Conservation (phyloP, 2,888 invertebrate genomes). For the Ormia ochracea region DNA sequence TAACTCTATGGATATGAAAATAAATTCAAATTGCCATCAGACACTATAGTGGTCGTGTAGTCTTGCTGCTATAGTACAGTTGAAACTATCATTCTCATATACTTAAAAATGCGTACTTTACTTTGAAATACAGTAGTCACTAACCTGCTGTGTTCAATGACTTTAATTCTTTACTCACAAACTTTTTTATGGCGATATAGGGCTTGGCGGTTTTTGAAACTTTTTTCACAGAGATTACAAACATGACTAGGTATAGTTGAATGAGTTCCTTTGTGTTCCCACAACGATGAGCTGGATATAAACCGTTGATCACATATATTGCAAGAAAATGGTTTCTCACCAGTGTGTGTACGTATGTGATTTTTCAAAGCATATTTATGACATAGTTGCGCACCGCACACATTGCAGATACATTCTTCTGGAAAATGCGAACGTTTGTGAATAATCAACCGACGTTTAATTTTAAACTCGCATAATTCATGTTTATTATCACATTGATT, state of each 20-base stretch:
- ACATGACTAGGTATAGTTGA: constrained; percentile 69
- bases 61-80: no score
- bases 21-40: no score
- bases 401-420: constrained; percentile 71
- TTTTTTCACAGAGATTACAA: constrained; percentile 69
- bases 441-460: constrained; percentile 66
- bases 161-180: constrained; percentile 73
- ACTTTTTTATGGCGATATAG: constrained; percentile 70
- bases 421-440: constrained; percentile 69
- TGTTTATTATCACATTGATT: constrained; percentile 66
- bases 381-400: constrained; percentile 70
- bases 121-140: no score
- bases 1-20: no score
- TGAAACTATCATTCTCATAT: no score
- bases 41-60: no score
- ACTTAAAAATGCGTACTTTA: no score
- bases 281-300: constrained; percentile 69
- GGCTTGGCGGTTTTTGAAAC: constrained; percentile 70
- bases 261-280: constrained; percentile 72
- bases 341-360: constrained; percentile 70
- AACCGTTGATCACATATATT: constrained; percentile 69
- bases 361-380: constrained; percentile 69
- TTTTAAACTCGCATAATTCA: constrained; percentile 69
- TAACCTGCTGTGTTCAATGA: no score
- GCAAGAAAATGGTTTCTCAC: constrained; percentile 71